A percentile compares a stretch with the other conserved stretches of the same genome.
These are phyloP conservation scores for Carcharodon carcharias DNA, from an alignment of 2,797 vertebrate species.

Conservation along the genomic window DNA sequence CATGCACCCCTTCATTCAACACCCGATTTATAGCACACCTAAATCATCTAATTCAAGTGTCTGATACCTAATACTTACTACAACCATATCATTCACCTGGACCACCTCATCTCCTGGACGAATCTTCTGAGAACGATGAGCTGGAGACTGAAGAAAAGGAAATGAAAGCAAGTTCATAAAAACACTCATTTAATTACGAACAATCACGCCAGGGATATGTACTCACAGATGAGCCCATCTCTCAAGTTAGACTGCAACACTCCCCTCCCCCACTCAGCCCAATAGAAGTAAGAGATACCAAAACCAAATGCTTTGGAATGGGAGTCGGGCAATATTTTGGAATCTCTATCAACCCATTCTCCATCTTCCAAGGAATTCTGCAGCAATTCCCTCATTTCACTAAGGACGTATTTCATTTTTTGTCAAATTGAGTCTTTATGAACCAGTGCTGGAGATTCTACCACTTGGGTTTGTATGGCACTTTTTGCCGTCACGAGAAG, in stretches of 20 bases:
- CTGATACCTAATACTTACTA: conserved; percentile 67
- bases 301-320: background rate
- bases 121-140: conserved; percentile 56
- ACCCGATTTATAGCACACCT: background rate
- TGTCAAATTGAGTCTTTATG: background rate
- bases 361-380: background rate
- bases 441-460: background rate
- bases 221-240: background rate
- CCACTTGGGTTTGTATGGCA: background rate
- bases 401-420: background rate
- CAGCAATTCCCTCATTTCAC: background rate
- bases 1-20: background rate
- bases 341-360: background rate
- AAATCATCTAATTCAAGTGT: background rate
- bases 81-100: conserved; percentile 84
- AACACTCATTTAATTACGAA: background rate
- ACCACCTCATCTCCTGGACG: conserved; percentile 85
- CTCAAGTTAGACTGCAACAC: background rate
- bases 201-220: background rate
- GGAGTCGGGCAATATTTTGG: background rate
- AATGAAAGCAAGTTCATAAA: background rate
- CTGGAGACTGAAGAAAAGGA: conserved; percentile 53
- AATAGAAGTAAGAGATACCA: background rate
- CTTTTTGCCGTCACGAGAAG: no score
- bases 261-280: background rate